A percentile compares a stretch with the other conserved stretches of the same genome.
phyloP scores from a whole-genome alignment of 2,888 invertebrate genomes.

The Chrysolina oricalcia region DNA sequence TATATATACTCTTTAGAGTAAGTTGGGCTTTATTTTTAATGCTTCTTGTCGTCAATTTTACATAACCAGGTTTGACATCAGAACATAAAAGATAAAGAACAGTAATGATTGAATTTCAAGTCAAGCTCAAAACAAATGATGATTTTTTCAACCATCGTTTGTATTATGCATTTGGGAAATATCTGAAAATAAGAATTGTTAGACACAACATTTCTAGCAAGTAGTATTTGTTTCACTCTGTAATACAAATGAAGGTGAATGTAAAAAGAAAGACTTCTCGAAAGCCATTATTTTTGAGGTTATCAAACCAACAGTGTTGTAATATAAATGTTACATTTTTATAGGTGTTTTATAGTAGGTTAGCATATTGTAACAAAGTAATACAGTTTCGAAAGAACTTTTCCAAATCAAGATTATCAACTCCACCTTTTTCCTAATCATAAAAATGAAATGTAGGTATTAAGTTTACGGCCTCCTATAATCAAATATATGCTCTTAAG shows the following conservation, averaged over 20 bases:
- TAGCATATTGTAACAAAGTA: constrained; percentile 50
- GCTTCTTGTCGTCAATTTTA: too few species aligned
- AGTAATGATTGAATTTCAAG: too few species aligned
- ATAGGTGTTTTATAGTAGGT: constrained; percentile 68
- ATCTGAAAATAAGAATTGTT: too few species aligned
- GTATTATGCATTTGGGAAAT: too few species aligned
- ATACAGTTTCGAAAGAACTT: constrained; percentile 44
- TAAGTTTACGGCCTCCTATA: neutral
- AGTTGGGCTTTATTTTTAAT: too few species aligned
- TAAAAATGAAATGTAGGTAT: neutral
- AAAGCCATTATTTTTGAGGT: constrained; percentile 60
- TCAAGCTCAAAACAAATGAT: too few species aligned
- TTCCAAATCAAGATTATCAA: neutral
- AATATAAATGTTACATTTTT: constrained; percentile 70
- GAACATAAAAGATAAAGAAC: too few species aligned
- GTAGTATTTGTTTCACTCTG: constrained; percentile 26
- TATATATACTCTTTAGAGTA: too few species aligned
- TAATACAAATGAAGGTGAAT: constrained; percentile 43
- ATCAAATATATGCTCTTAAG: constrained; percentile 21
- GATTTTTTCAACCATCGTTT: too few species aligned
- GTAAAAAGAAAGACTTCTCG: constrained; percentile 64
- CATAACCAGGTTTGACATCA: too few species aligned
- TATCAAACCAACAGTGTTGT: constrained; percentile 63
- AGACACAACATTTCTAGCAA: constrained; percentile 16
- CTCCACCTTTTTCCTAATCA: neutral